Evolutionary conservation across 2,113 vertebrate species (phyloP).

Genomic region (Dendropsophus ebraccatus): DNA sequence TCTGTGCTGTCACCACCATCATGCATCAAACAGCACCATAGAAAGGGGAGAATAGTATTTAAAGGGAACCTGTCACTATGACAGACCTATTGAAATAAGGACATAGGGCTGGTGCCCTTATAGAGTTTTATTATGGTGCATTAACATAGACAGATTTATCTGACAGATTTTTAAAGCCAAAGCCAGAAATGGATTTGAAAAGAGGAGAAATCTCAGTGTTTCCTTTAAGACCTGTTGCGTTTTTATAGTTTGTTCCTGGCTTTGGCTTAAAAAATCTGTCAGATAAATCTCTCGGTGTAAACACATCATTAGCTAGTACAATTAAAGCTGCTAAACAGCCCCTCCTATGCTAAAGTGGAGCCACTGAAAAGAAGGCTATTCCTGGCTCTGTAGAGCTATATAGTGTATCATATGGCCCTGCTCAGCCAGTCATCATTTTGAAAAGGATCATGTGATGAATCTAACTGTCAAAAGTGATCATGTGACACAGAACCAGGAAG

Average conservation of each 20-base stretch:
- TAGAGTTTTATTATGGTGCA: background rate
- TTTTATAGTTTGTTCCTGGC: too few species aligned
- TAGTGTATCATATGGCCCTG: background rate
- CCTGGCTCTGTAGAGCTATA: background rate
- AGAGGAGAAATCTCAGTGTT: too few species aligned
- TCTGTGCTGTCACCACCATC: background rate
- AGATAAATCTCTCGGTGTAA: too few species aligned
- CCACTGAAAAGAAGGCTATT: background rate
- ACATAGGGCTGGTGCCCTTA: background rate
- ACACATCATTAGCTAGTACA: too few species aligned
- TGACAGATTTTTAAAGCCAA: too few species aligned
- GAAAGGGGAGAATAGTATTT: background rate
- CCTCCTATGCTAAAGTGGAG: background rate
- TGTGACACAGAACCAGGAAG: too few species aligned
- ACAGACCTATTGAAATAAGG: background rate
- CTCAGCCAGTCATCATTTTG: background rate
- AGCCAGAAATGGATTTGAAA: too few species aligned
- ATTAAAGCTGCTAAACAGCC: background rate
- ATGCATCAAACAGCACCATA: background rate
- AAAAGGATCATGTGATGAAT: background rate
- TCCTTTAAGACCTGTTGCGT: too few species aligned
- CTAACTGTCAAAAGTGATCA: too few species aligned
- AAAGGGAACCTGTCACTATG: background rate
- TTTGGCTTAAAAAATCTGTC: too few species aligned
- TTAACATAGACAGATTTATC: too few species aligned